Percentiles rank a stretch among this genome's conserved stretches.
Evolutionary conservation across 64 coral and sea anemone species (phyloP).

Genomic region (Montipora efflorescens): DNA sequence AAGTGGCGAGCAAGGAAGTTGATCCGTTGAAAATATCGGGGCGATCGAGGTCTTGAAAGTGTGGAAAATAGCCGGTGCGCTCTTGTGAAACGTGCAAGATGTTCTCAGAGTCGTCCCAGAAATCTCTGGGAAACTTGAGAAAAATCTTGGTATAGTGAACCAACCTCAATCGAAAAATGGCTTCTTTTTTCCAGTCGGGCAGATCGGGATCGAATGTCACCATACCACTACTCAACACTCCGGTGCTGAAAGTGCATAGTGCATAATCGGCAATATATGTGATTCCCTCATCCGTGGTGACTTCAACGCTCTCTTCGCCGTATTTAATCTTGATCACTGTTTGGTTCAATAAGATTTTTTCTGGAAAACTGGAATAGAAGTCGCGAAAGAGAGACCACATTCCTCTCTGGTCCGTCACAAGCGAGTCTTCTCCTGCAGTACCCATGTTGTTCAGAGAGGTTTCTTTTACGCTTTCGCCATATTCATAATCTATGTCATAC

Average conservation of each 20-base stretch:
- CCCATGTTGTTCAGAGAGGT: slow-evolving; percentile 15
- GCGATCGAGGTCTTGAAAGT: slow-evolving; percentile 35
- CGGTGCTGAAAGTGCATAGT: slow-evolving; percentile 83
- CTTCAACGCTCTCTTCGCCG: slow-evolving; percentile 1
- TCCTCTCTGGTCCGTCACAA: slow-evolving; percentile 56
- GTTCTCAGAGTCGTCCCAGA: slow-evolving; percentile 78
- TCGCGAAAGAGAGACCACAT: slow-evolving; percentile 50
- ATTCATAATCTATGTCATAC: slow-evolving; percentile 70
- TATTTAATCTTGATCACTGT: slow-evolving; percentile 56
- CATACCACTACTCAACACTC: slow-evolving; percentile 49
- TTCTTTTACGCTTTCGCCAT: neutral
- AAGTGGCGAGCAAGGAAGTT: slow-evolving; percentile 40
- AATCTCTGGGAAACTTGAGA: slow-evolving; percentile 71
- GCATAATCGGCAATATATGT: slow-evolving; percentile 70
- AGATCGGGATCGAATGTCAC: slow-evolving; percentile 72
- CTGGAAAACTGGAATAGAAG: slow-evolving; percentile 23
- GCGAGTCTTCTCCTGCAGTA: slow-evolving; percentile 6
- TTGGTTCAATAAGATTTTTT: slow-evolving; percentile 67
- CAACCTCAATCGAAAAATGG: slow-evolving; percentile 43
- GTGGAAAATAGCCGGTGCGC: slow-evolving; percentile 25
- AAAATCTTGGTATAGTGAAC: slow-evolving; percentile 72
- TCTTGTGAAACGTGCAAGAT: slow-evolving; percentile 47
- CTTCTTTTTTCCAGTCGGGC: slow-evolving; percentile 81
- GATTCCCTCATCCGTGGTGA: slow-evolving; percentile 54
- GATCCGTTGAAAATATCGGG: slow-evolving; percentile 47